phyloP scores from a whole-genome alignment of 2,888 invertebrate genomes.

The Agyllia agylla region DNA sequence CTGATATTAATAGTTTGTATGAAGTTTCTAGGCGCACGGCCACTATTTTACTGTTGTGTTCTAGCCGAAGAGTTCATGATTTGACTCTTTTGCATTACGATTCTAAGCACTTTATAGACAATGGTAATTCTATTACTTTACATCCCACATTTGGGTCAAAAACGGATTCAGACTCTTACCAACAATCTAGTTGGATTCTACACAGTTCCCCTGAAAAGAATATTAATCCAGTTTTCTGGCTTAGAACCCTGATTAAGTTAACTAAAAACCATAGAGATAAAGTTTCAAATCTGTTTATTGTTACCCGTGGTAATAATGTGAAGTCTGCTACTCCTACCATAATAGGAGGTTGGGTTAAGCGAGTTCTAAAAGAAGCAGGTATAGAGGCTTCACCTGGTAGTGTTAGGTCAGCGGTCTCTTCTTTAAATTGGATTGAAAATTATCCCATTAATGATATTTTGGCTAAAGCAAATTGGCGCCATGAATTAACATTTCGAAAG shows the following conservation, averaged over 20 bases:
- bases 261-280: background rate
- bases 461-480: conserved; percentile 44
- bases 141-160: conserved; percentile 68
- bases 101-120: conserved; percentile 46
- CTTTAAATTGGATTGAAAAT: conserved; percentile 54
- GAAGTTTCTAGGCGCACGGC: conserved; percentile 51
- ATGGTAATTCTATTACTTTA: conserved; percentile 45
- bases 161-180: conserved; percentile 50
- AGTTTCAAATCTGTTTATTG: conserved; percentile 28
- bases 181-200: conserved; percentile 59
- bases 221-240: background rate
- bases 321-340: conserved; percentile 37
- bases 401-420: conserved; percentile 49
- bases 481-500: conserved; percentile 37
- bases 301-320: conserved; percentile 23
- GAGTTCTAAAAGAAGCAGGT: conserved; percentile 28
- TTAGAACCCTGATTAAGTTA: background rate
- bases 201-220: conserved; percentile 33
- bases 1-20: conserved; percentile 31
- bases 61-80: conserved; percentile 69
- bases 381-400: conserved; percentile 54
- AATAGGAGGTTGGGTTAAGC: conserved; percentile 49
- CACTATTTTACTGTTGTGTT: conserved; percentile 56
- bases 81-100: conserved; percentile 55
- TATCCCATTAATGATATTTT: conserved; percentile 56